A percentile compares a stretch with the other conserved stretches of the same genome.
These are phyloP conservation scores for Chionoecetes opilio DNA, from an alignment of 1,140 invertebrate genomes.

Conservation along the genomic window DNA sequence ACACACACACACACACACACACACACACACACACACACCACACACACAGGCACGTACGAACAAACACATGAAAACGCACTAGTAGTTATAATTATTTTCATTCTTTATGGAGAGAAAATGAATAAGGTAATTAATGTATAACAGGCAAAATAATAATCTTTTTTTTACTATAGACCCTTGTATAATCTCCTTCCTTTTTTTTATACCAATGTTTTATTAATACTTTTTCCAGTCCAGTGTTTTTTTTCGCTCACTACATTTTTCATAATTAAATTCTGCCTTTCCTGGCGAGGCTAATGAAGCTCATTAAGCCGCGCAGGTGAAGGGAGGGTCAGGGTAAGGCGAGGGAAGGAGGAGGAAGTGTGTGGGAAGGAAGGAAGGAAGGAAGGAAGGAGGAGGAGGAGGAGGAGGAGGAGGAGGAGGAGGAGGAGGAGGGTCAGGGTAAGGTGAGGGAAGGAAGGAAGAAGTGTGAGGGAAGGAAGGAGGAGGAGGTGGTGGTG, in stretches of 20 bases:
- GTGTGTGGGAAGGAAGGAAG: not conserved
- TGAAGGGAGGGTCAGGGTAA: not conserved
- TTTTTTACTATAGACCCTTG: too few relatives aligned
- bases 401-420: not conserved
- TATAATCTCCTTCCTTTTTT: not conserved
- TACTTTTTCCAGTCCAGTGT: not conserved
- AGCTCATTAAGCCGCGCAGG: not conserved
- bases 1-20: too few relatives aligned
- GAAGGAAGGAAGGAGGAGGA: not conserved
- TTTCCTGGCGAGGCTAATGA: slow-evolving; percentile 7
- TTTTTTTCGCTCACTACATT: slow-evolving; percentile 21
- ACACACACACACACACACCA: too few relatives aligned
- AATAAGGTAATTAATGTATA: too few relatives aligned
- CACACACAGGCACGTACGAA: too few relatives aligned
- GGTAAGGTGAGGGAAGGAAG: too few relatives aligned
- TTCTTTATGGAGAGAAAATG: too few relatives aligned
- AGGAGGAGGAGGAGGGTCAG: not conserved
- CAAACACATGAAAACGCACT: too few relatives aligned
- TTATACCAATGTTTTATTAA: not conserved
- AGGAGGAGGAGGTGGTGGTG: too few relatives aligned
- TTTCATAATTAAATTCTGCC: slow-evolving; percentile 22
- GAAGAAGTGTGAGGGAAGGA: too few relatives aligned
- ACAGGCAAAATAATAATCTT: too few relatives aligned
- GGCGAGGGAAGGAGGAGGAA: not conserved
- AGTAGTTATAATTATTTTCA: too few relatives aligned